These are phyloP conservation scores for Phylloscopus collybita DNA, from an alignment of 2,797 vertebrate species.

Conservation along the genomic window DNA sequence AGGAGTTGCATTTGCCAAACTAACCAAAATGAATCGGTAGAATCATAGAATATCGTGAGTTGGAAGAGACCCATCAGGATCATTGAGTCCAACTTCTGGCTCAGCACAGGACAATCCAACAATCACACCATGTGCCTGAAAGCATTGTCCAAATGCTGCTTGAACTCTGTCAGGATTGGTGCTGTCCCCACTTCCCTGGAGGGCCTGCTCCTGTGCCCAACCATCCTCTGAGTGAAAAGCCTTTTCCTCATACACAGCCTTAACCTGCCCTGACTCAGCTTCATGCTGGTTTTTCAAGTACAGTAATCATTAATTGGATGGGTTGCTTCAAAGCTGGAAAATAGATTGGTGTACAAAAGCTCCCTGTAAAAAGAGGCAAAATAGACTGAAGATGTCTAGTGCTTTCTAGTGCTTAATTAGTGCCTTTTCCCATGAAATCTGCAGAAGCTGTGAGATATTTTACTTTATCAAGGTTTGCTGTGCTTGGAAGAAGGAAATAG, in stretches of 20 bases:
- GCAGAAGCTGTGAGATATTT: neutral
- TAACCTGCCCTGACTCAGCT: neutral
- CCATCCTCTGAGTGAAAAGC: neutral
- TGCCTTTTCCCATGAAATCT: neutral
- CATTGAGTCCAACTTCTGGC: fast-evolving
- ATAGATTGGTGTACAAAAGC: neutral
- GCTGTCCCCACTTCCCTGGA: neutral
- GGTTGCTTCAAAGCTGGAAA: neutral
- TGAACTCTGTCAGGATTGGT: neutral
- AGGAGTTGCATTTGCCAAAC: neutral
- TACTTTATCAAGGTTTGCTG: neutral
- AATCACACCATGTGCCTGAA: neutral
- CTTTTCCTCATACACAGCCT: neutral
- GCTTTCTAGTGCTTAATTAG: neutral
- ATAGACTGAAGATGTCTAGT: neutral
- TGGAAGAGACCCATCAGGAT: neutral
- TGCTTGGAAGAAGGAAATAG: neutral
- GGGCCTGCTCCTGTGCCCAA: neutral
- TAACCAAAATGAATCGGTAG: neutral
- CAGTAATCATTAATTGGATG: neutral
- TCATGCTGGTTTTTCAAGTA: neutral
- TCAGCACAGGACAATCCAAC: neutral
- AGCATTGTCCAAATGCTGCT: neutral
- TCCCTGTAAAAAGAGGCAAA: neutral
- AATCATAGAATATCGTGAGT: neutral